Evolutionary conservation across 1,140 invertebrate species (phyloP), one percentile per base, ranked within the genome.

Genomic region (Cecropterus lyciades): DNA sequence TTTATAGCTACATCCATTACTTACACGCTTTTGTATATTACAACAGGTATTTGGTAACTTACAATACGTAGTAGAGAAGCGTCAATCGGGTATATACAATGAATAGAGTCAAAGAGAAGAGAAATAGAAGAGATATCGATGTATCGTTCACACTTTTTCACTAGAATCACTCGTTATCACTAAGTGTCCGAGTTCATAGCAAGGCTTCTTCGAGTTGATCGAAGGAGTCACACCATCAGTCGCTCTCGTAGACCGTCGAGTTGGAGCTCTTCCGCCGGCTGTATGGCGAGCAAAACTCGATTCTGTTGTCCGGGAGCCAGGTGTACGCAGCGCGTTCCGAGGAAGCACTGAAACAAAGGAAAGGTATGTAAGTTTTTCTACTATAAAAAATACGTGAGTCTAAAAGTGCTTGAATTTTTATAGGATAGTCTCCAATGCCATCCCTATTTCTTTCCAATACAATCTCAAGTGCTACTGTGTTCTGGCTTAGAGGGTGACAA

Each of bases 311-410:
- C 20, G 88, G 90, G 27, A 93, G 77, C 91, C 91, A 92, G 79
- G 89, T 85, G 80, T 92, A 92, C 90, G 92, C 92, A 92, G 92
- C 72, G 84, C 92, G 85, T 71, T 93, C 91, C 59, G 87, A 80
- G 20, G 92, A 91, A 66, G 92, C 85, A 85, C 92, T 93, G 87
- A 42, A 92, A 92, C 52, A 64, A 71, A 69, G 66, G 51, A 79
- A 77, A 68, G 69, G 68, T 45, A 57, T 42, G 9, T 33, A 4
- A 33, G 9, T 33, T 1, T 3, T 1, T 3, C 1, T 33, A 33
- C 6, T n/a, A n/a, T n/a, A n/a, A 33, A 33, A 33, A 9, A 33
- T 33, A 10, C 9, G n/a, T n/a, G n/a, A n/a, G n/a, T n/a, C n/a
- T n/a, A n/a, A n/a, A n/a, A n/a, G n/a, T n/a, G n/a, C n/a, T n/a